phyloP scores from a whole-genome alignment of 1,140 invertebrate genomes.

The Zaprionus africanus region DNA sequence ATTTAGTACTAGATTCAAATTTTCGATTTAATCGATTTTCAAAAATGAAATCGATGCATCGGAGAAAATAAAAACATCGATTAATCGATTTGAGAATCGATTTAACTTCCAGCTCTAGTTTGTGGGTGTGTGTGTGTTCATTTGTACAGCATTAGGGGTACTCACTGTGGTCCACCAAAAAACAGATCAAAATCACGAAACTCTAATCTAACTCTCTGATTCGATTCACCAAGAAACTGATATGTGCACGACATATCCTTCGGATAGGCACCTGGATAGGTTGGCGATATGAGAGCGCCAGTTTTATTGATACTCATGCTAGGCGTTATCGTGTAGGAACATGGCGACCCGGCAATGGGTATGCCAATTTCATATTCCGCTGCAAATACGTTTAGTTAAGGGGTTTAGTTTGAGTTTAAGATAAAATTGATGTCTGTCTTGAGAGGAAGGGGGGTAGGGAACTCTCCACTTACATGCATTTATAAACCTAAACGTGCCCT shows the following conservation, averaged over 20 bases:
- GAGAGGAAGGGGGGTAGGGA: not conserved
- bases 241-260: constrained; percentile 97
- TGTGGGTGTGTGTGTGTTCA: constrained; percentile 9
- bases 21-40: no score
- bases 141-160: constrained; percentile 84
- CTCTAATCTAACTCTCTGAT: constrained; percentile 96
- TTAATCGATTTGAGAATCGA: no score
- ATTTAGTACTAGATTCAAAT: no score
- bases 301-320: constrained; percentile 90
- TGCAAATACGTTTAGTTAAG: constrained; percentile 72
- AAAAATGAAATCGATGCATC: no score
- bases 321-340: constrained; percentile 93
- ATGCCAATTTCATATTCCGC: constrained; percentile 96
- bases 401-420: not conserved
- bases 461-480: constrained; percentile 93
- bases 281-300: constrained; percentile 96
- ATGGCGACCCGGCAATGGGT: constrained; percentile 90
- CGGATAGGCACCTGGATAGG: constrained; percentile 99
- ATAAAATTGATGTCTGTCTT: no score
- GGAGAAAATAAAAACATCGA: no score
- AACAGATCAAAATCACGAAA: constrained; percentile 99
- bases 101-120: no score
- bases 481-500: constrained; percentile 95
- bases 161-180: constrained; percentile 99
- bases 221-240: constrained; percentile 94